Evolutionary conservation across 2,797 vertebrate species (phyloP).

Genomic region (Tenualosa ilisha): DNA sequence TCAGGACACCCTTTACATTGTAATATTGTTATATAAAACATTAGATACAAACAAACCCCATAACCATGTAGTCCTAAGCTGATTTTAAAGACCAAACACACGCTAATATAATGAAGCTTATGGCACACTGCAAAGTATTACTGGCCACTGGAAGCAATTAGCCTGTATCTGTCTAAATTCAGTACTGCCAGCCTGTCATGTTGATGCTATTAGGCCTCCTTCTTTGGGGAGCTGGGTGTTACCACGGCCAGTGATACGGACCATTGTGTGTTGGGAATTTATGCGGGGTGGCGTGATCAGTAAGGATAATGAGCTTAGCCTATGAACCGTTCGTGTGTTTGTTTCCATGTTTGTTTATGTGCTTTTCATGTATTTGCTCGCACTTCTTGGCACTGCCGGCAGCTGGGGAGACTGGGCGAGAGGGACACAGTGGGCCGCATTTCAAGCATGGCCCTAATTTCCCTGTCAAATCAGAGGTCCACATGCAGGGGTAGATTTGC

Average conservation of each 20-base stretch:
- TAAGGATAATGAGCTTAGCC: conserved; percentile 5
- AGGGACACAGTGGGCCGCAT: background rate
- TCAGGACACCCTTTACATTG: too few relatives aligned
- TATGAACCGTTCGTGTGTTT: background rate
- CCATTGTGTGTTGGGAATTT: background rate
- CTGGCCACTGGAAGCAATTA: conserved; percentile 5
- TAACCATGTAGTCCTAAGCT: background rate
- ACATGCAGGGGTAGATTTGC: background rate
- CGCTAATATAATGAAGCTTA: conserved; percentile 21
- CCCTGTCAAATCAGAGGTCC: background rate
- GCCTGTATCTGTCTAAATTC: background rate
- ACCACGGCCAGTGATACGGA: background rate
- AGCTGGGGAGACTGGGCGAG: background rate
- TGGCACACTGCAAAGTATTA: background rate
- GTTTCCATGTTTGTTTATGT: background rate
- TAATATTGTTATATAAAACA: background rate
- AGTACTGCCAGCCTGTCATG: background rate
- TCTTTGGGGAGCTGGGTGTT: background rate
- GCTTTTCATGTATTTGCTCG: background rate
- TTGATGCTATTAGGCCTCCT: background rate
- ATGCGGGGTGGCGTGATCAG: background rate
- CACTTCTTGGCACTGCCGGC: background rate
- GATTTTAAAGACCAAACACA: background rate
- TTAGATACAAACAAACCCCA: background rate
- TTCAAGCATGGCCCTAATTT: background rate